phyloP scores from a whole-genome alignment of 1,140 invertebrate genomes.

The Euschistus heros region DNA sequence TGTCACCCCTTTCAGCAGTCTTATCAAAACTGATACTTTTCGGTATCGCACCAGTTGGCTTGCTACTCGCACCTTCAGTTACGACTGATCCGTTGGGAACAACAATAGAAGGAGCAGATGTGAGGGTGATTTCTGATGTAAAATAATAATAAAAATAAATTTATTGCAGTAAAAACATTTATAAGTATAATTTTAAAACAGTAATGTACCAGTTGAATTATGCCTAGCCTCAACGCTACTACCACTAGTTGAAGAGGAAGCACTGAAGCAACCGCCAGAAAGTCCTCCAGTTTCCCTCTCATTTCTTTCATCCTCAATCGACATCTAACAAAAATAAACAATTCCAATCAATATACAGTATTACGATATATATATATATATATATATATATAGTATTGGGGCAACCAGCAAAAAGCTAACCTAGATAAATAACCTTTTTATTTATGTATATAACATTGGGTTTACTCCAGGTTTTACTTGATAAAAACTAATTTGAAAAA shows the following conservation, averaged over 20 bases:
- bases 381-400: too few relatives aligned
- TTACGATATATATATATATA: too few relatives aligned
- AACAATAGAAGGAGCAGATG: conserved; percentile 18
- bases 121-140: conserved; percentile 2
- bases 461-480: too few relatives aligned
- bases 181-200: not conserved
- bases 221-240: conserved; percentile 31
- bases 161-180: not conserved
- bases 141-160: not conserved
- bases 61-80: conserved; percentile 28
- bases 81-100: conserved; percentile 32
- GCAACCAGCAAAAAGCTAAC: too few relatives aligned
- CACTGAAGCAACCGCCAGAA: conserved; percentile 32
- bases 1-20: conserved; percentile 70
- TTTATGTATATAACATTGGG: too few relatives aligned
- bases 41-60: conserved; percentile 63
- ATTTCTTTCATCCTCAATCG: conserved; percentile 12
- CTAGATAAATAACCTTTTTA: too few relatives aligned
- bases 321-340: not conserved
- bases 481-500: too few relatives aligned
- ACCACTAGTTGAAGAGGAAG: conserved; percentile 35
- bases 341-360: too few relatives aligned
- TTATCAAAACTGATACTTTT: conserved; percentile 89
- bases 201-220: not conserved
- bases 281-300: conserved; percentile 31